These are phyloP conservation scores for Psilopogon haemacephalus DNA, from an alignment of 2,113 vertebrate genomes.

Conservation along the genomic window DNA sequence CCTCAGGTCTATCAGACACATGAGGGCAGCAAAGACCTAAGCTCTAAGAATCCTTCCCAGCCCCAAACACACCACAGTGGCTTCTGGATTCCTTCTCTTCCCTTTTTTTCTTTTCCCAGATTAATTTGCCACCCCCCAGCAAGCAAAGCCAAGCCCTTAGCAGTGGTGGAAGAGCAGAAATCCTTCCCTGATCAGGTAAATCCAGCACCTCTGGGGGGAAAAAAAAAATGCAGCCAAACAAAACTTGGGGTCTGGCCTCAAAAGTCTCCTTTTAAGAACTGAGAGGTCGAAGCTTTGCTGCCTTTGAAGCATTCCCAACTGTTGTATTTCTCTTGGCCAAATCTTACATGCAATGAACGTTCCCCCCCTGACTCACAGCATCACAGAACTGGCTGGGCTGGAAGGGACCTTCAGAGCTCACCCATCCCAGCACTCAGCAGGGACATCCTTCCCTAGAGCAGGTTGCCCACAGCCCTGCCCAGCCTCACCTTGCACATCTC, in stretches of 20 bases:
- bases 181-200: neutral
- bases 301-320: neutral
- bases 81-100: neutral
- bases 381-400: too few species aligned
- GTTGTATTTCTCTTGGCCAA: neutral
- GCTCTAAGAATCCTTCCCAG: too few species aligned
- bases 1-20: neutral
- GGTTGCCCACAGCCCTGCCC: too few species aligned
- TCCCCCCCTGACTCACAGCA: neutral
- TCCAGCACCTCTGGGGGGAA: neutral
- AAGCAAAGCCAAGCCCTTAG: neutral
- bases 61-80: rapidly evolving
- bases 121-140: neutral
- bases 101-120: neutral
- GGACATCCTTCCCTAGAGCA: too few species aligned
- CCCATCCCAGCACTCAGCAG: too few species aligned
- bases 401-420: too few species aligned
- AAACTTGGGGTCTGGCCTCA: too few species aligned
- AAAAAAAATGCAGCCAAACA: too few species aligned
- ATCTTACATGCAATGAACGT: neutral
- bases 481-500: too few species aligned
- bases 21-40: neutral
- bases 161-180: neutral
- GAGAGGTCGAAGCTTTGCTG: neutral
- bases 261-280: neutral